Evolutionary conservation across 2,888 invertebrate species (phyloP).

Genomic region (Melipona beecheii): DNA sequence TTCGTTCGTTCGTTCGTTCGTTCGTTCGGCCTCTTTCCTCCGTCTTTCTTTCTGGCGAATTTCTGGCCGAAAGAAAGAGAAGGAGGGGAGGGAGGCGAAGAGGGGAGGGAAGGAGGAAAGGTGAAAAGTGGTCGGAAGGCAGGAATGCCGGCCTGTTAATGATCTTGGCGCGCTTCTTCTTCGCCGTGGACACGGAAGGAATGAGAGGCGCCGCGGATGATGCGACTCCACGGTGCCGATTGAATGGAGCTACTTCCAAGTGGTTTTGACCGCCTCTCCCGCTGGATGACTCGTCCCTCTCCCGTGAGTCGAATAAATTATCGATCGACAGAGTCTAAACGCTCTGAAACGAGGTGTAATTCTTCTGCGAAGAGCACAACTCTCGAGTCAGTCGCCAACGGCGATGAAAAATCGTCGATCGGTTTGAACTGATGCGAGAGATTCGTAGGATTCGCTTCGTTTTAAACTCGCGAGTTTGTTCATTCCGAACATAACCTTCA

Average conservation of each 20-base stretch:
- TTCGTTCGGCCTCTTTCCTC: too few relatives aligned
- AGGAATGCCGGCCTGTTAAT: constrained; percentile 34
- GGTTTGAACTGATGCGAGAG: too few relatives aligned
- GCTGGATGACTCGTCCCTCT: constrained; percentile 43
- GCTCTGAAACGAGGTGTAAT: too few relatives aligned
- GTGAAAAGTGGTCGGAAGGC: neutral
- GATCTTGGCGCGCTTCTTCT: constrained; percentile 2
- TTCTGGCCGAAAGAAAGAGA: neutral
- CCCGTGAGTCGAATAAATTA: constrained; percentile 55
- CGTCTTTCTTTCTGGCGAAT: neutral
- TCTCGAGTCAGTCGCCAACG: too few relatives aligned
- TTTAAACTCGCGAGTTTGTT: too few relatives aligned
- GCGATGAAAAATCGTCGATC: too few relatives aligned
- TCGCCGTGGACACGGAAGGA: constrained; percentile 9
- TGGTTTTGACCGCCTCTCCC: constrained; percentile 43
- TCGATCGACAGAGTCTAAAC: neutral
- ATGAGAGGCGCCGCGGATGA: constrained; percentile 33
- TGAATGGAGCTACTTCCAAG: constrained; percentile 48
- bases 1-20: too few relatives aligned
- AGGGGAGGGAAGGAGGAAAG: neutral
- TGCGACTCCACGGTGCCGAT: constrained; percentile 30
- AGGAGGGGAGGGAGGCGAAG: neutral
- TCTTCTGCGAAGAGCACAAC: too few relatives aligned
- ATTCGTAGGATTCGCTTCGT: too few relatives aligned
- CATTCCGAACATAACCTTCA: too few relatives aligned